A percentile compares a stretch with the other conserved stretches of the same genome.
Conservation (phyloP, 2,113 vertebrate species). For the Epinephelus moara region DNA sequence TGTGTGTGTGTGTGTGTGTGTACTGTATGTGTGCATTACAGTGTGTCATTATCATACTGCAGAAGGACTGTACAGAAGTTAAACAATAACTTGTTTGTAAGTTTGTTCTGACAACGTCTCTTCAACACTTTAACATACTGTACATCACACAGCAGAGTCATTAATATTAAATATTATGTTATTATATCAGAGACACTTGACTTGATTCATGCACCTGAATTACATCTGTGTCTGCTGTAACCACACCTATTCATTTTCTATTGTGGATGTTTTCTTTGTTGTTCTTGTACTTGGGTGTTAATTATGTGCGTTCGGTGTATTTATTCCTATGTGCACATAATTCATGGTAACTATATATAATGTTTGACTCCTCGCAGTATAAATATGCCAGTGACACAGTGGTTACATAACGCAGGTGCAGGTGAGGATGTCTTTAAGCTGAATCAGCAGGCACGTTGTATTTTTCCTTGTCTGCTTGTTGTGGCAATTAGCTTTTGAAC, state of each 20-base stretch:
- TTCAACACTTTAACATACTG: background rate
- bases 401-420: slow-evolving; percentile 45
- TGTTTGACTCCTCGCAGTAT: slow-evolving; percentile 6
- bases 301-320: background rate
- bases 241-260: slow-evolving; percentile 3
- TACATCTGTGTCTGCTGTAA: background rate
- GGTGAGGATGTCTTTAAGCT: slow-evolving; percentile 50
- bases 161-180: background rate
- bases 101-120: background rate
- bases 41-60: slow-evolving; percentile 32
- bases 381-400: slow-evolving; percentile 15
- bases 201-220: slow-evolving; percentile 15
- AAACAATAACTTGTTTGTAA: slow-evolving; percentile 15
- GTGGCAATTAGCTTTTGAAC: slow-evolving; percentile 63
- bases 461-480: slow-evolving; percentile 52
- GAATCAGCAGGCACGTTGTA: slow-evolving; percentile 55
- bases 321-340: background rate
- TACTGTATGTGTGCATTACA: background rate
- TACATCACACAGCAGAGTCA: background rate
- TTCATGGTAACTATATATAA: background rate
- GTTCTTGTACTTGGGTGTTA: background rate
- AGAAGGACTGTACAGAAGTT: slow-evolving; percentile 2
- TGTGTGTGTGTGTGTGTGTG: background rate
- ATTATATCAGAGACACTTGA: background rate
- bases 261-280: background rate